phyloP scores from a whole-genome alignment of 1,140 invertebrate genomes.

The Cylas formicarius region DNA sequence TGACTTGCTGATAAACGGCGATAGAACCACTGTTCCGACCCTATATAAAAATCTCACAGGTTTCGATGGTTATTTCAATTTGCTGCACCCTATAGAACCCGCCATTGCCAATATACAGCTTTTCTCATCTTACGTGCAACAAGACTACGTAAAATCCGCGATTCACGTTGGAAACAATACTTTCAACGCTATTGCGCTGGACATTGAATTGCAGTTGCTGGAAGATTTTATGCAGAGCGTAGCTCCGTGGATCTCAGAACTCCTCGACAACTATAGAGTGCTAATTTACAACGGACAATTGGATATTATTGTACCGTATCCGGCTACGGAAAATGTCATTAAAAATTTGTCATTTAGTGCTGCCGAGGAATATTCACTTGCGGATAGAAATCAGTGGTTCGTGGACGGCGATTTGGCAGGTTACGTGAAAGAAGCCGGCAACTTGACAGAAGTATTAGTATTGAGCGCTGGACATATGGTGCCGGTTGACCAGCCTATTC shows the following conservation, averaged over 20 bases:
- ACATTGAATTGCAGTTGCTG: slow-evolving; percentile 61
- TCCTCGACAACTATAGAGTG: slow-evolving; percentile 59
- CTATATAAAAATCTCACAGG: slow-evolving; percentile 39
- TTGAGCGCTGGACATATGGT: slow-evolving; percentile 75
- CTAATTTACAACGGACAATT: slow-evolving; percentile 75
- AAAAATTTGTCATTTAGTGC: slow-evolving; percentile 56
- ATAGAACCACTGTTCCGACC: not conserved
- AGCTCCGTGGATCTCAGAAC: slow-evolving; percentile 61
- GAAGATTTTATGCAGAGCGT: slow-evolving; percentile 77
- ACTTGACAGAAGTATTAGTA: slow-evolving; percentile 65
- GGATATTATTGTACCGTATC: slow-evolving; percentile 77
- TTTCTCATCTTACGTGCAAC: slow-evolving; percentile 50
- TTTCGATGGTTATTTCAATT: slow-evolving; percentile 58
- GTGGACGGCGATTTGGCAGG: slow-evolving; percentile 62
- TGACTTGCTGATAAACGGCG: too few relatives aligned
- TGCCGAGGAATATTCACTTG: slow-evolving; percentile 52
- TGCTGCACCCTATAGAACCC: slow-evolving; percentile 41
- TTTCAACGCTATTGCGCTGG: slow-evolving; percentile 44
- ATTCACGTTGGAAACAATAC: slow-evolving; percentile 46
- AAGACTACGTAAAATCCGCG: slow-evolving; percentile 46
- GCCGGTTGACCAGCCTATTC: slow-evolving; percentile 66
- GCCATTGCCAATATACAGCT: slow-evolving; percentile 41
- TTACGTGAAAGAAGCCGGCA: slow-evolving; percentile 58
- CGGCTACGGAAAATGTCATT: slow-evolving; percentile 65
- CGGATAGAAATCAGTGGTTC: slow-evolving; percentile 55